phyloP scores from a whole-genome alignment of 2,888 invertebrate genomes.

The Luperina nickerlii region DNA sequence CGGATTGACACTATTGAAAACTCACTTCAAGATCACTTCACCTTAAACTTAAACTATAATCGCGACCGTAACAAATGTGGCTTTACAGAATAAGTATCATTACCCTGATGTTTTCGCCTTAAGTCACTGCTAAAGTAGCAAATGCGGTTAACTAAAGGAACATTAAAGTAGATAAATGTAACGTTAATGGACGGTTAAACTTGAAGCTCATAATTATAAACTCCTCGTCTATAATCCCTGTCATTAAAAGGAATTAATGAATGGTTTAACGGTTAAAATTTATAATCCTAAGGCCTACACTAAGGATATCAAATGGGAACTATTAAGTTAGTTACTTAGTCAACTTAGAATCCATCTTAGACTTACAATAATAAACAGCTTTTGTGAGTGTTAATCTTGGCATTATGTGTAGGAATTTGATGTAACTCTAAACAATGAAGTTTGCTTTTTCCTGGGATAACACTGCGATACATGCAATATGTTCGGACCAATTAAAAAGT shows the following conservation, averaged over 20 bases:
- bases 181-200: conserved; percentile 22
- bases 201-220: conserved; percentile 28
- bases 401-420: conserved; percentile 2
- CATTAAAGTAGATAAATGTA: conserved; percentile 27
- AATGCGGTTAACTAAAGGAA: conserved; percentile 9
- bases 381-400: neutral
- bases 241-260: conserved; percentile 23
- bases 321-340: conserved; percentile 21
- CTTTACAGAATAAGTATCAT: neutral
- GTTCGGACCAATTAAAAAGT: no score
- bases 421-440: neutral
- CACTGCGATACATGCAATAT: neutral
- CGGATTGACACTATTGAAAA: no score
- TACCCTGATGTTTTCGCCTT: neutral
- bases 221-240: conserved; percentile 17
- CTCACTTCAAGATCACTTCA: no score
- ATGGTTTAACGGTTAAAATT: conserved; percentile 1
- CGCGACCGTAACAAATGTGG: neutral
- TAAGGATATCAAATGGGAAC: conserved; percentile 7
- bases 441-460: neutral
- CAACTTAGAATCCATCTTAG: conserved; percentile 5
- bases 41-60: neutral
- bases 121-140: neutral
- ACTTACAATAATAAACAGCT: neutral
- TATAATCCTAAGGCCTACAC: neutral